These are phyloP conservation scores for Nycticebus coucang DNA, from an alignment of 2,113 vertebrate species.

Conservation along the genomic window DNA sequence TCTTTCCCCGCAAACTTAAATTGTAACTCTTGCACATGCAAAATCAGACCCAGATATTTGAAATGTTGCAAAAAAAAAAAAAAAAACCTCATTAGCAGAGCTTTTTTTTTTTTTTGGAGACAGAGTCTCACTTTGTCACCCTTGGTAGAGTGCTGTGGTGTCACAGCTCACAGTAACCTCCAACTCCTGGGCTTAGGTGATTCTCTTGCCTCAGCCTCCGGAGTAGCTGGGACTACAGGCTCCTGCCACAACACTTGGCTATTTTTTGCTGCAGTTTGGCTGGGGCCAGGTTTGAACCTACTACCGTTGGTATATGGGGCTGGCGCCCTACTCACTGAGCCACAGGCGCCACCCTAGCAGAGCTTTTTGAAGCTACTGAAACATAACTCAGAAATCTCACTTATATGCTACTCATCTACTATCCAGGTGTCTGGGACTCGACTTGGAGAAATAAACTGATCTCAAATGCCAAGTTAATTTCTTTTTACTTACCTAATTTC, in stretches of 20 bases:
- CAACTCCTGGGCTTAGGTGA: too few relatives aligned
- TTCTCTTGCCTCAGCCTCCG: too few relatives aligned
- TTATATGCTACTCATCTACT: background rate
- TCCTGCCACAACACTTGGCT: too few relatives aligned
- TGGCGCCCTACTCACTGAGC: too few relatives aligned
- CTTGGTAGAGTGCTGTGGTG: too few relatives aligned
- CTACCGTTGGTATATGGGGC: too few relatives aligned
- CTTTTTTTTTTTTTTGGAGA: background rate
- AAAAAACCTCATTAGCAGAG: background rate
- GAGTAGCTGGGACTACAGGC: too few relatives aligned
- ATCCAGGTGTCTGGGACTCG: background rate
- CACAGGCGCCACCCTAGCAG: background rate
- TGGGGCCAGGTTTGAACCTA: too few relatives aligned
- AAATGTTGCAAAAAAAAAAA: background rate
- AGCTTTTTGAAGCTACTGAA: background rate
- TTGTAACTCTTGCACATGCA: background rate
- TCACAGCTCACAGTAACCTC: too few relatives aligned
- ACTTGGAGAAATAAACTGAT: background rate
- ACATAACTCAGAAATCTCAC: background rate
- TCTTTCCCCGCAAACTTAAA: background rate
- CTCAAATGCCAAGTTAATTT: background rate
- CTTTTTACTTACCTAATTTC: background rate
- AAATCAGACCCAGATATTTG: background rate
- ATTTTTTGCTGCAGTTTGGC: too few relatives aligned
- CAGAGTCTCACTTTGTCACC: too few relatives aligned